Evolutionary conservation across 2,797 vertebrate genomes (phyloP), one percentile per base, ranked within the genome.

Genomic region (Enteromius anoplus): DNA sequence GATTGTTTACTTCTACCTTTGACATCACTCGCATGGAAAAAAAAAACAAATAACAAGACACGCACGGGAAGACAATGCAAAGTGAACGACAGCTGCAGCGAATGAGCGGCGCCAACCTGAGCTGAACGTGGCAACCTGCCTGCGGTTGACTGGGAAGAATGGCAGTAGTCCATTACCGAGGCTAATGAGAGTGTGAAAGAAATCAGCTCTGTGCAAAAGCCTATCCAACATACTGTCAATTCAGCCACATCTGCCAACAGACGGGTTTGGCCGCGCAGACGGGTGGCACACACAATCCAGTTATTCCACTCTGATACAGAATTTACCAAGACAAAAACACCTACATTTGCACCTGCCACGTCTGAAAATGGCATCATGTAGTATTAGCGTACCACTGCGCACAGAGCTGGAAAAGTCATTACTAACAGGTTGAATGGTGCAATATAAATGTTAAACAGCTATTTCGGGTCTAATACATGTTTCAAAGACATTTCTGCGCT

Each of bases 91-190:
- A 73, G 71, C 81, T 66, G 64, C n/a, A n/a, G 81, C 37, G 72
- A 81, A 81, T 70, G 32, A 79, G 70, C 29, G 3, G 37, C 71
- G 29, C 81, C 77, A 45, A 80, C 81, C 75, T 23, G 26, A 68
- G 75, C 37, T 37, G 73, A 83, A 40, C 26, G 64, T 77, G 81
- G 73, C 68, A 76, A 71, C 80, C 81, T 72, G 82, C 77, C 73
- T 80, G 71, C 5, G 73, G 55, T 80, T 76, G 80, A 84, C 81
- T 82, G 71, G 42, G 51, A 64, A 81, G 82, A 87, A 83, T 83
- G 87, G 85, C 88, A 90, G 84, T 70, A 82, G 79, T 91, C 89
- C 82, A 88, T 90, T 89, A 86, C 85, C 6, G 58, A 49, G 86
- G 78, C 64, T 89, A 88, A 90, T 88, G 83, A 88, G 82, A 84